Conservation (phyloP, 2,888 invertebrate genomes). For the Coleophora flavipennella region DNA sequence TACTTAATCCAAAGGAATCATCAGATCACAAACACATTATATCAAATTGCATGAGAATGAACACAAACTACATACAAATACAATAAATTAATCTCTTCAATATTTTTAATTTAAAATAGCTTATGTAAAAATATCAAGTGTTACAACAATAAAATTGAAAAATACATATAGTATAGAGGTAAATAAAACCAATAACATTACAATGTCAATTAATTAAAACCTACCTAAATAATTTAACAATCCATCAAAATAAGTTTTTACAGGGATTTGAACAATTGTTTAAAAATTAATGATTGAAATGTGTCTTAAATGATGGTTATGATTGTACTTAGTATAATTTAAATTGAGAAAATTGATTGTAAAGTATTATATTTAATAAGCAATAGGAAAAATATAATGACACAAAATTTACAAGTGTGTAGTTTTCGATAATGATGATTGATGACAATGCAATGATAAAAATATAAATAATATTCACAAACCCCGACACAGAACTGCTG, state of each 20-base stretch:
- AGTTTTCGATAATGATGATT: slow-evolving; percentile 19
- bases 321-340: slow-evolving; percentile 35
- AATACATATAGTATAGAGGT: neutral
- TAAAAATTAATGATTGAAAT: slow-evolving; percentile 31
- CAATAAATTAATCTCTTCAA: slow-evolving; percentile 68
- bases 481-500: slow-evolving; percentile 34
- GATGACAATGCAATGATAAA: slow-evolving; percentile 45
- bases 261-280: slow-evolving; percentile 29
- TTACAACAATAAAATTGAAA: slow-evolving; percentile 48
- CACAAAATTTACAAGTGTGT: neutral
- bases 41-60: slow-evolving; percentile 58
- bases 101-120: slow-evolving; percentile 44
- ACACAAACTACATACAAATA: slow-evolving; percentile 56
- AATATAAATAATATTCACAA: slow-evolving; percentile 45
- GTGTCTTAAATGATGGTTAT: slow-evolving; percentile 35
- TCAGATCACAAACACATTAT: slow-evolving; percentile 67
- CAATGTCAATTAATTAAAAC: slow-evolving; percentile 54
- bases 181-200: slow-evolving; percentile 59
- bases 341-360: slow-evolving; percentile 36
- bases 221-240: slow-evolving; percentile 36
- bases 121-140: slow-evolving; percentile 63
- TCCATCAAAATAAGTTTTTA: slow-evolving; percentile 41
- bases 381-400: slow-evolving; percentile 29
- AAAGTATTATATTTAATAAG: slow-evolving; percentile 39
- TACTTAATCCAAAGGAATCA: slow-evolving; percentile 58